Base-by-base conservation (phyloP, 1,140 invertebrate genomes). In the Bombus cullumanus region DNA sequence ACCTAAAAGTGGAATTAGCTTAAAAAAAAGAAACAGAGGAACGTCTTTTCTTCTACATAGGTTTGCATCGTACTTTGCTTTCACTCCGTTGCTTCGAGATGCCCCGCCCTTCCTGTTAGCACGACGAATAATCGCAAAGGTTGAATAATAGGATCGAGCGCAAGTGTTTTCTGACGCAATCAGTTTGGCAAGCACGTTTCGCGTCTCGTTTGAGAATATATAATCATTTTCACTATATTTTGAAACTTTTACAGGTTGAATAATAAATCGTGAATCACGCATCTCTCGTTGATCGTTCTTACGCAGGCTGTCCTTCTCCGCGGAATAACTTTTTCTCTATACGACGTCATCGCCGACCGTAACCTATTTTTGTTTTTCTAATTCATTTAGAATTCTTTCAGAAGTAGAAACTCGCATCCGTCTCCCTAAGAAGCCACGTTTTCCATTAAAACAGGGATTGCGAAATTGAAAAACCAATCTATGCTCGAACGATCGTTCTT, bases 71-170 rank as follows among this genome's bases (percentile, higher is more conserved):
- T 22, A 25, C 41, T 57, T 25, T 85, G 57, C 83, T 85, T 85
- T 74, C 83, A 85, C 69, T 85, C n/a, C 4, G 59, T 9, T 43
- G 3, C 15, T 41, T 34, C 47, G 62, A 41, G 47, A 66, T 62
- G 68, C 83, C 59, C 41, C 77, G 43, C 69, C 66, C 57, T 85
- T 73, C 28, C 25, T 31, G 66, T 47, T 71, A 79, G 57, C 74
- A 13, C 71, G 41, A 39, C 13, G 62, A 13, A 47, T 62, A 71
- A 53, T 43, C 31, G 10, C 12, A 59, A 73, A 85, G 77, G 31
- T 85, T 41, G 69, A 25, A 81, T 64, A 80, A 81, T 74, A 66
- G 69, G n/a, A 85, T 81, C 78, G 41, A 57, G 25, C 68, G 34
- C 83, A 31, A 66, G 41, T 79, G 69, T 81, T 69, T 18, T 22